These are phyloP conservation scores for Distichodus sexfasciatus DNA, from an alignment of 2,797 vertebrate genomes.

Conservation along the genomic window DNA sequence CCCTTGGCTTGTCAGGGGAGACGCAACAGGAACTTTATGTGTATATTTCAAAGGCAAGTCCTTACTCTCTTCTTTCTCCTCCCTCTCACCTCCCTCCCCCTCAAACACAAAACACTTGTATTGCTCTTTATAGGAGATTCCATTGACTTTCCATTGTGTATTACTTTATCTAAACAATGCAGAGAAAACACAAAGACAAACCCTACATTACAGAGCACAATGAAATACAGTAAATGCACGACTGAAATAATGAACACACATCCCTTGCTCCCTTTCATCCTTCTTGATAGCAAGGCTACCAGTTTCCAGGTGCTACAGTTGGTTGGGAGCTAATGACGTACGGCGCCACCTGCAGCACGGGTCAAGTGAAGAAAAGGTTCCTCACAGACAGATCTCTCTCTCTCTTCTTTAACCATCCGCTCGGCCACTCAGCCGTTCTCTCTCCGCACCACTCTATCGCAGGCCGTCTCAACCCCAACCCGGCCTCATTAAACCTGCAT, in stretches of 20 bases:
- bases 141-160: no score
- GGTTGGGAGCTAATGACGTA: slow-evolving; percentile 4
- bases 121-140: no score
- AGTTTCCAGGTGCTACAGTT: neutral
- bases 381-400: neutral
- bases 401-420: neutral
- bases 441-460: neutral
- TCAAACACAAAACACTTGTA: no score
- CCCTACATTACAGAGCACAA: no score
- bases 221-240: no score
- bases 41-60: neutral
- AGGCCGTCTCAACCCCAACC: neutral
- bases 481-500: slow-evolving; percentile 34
- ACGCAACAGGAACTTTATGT: neutral
- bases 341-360: neutral
- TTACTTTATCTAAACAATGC: no score
- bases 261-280: no score
- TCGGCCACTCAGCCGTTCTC: neutral
- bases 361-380: neutral
- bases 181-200: no score
- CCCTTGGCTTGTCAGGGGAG: neutral
- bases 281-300: no score
- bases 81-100: no score
- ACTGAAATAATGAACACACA: no score
- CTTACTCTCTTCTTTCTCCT: no score